Conservation (phyloP, 2,888 invertebrate genomes). For the Macaria notata region DNA sequence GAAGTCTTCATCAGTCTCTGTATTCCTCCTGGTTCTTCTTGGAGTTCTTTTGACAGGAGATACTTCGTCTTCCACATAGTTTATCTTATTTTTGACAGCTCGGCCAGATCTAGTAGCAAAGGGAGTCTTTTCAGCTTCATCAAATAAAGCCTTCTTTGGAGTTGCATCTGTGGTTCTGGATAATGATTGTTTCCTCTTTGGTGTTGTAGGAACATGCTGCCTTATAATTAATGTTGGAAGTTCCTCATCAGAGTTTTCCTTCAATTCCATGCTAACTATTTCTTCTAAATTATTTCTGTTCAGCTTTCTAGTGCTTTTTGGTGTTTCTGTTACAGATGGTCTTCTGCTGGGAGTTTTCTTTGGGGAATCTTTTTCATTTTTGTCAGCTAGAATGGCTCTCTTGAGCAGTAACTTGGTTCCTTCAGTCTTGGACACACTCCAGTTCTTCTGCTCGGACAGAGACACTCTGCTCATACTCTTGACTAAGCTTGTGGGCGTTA, state of each 20-base stretch:
- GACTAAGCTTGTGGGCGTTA: conserved; percentile 67
- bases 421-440: conserved; percentile 73
- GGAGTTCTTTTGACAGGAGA: conserved; percentile 56
- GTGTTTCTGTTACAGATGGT: conserved; percentile 45
- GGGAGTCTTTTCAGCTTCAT: conserved; percentile 50
- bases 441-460: conserved; percentile 63
- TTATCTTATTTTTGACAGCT: conserved; percentile 45
- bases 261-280: conserved; percentile 62
- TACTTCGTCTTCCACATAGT: conserved; percentile 56
- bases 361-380: conserved; percentile 64
- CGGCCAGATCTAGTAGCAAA: conserved; percentile 57
- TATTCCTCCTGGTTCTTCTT: conserved; percentile 37
- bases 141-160: conserved; percentile 65
- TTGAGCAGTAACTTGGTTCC: conserved; percentile 72
- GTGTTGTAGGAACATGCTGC: conserved; percentile 57
- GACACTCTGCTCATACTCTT: conserved; percentile 67
- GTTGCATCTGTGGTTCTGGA: conserved; percentile 54
- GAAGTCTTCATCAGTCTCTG: conserved; percentile 38
- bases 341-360: conserved; percentile 48
- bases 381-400: conserved; percentile 72
- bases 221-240: conserved; percentile 69
- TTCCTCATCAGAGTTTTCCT: conserved; percentile 72
- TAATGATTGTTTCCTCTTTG: conserved; percentile 60
- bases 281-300: conserved; percentile 56
- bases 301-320: conserved; percentile 52